These are phyloP conservation scores for Anser brachyrhynchus DNA, from an alignment of 2,113 vertebrate genomes.

Conservation along the genomic window DNA sequence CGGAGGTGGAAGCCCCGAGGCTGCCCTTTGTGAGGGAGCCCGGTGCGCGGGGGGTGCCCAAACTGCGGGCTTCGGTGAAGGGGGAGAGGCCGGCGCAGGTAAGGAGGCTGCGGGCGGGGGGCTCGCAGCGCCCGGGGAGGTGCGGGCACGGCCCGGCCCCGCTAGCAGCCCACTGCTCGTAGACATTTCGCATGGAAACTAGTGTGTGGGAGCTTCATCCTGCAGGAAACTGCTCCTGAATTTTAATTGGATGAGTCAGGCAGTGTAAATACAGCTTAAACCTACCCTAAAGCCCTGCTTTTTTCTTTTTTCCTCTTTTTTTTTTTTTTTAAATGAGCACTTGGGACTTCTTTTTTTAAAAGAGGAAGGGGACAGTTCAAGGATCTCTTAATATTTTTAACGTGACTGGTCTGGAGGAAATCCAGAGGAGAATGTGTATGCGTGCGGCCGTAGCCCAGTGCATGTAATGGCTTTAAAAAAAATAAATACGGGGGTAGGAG, in stretches of 20 bases:
- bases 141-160: neutral
- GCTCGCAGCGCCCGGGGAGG: neutral
- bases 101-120: neutral
- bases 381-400: conserved; percentile 10
- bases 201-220: conserved; percentile 76
- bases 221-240: conserved; percentile 76
- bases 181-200: conserved; percentile 72
- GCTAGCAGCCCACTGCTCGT: conserved; percentile 46
- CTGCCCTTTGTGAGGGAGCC: conserved; percentile 31
- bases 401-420: neutral
- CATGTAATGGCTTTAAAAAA: neutral
- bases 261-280: conserved; percentile 77
- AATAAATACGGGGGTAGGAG: neutral
- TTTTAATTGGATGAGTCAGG: conserved; percentile 82
- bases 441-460: neutral
- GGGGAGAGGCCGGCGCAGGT: neutral
- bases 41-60: neutral
- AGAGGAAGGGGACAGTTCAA: neutral
- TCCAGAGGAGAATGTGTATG: neutral
- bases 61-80: neutral
- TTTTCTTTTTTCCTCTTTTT: neutral
- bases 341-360: neutral
- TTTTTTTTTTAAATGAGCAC: neutral
- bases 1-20: neutral
- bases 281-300: conserved; percentile 35